Conservation (phyloP, 1,140 invertebrate species). For the Pissodes strobi region DNA sequence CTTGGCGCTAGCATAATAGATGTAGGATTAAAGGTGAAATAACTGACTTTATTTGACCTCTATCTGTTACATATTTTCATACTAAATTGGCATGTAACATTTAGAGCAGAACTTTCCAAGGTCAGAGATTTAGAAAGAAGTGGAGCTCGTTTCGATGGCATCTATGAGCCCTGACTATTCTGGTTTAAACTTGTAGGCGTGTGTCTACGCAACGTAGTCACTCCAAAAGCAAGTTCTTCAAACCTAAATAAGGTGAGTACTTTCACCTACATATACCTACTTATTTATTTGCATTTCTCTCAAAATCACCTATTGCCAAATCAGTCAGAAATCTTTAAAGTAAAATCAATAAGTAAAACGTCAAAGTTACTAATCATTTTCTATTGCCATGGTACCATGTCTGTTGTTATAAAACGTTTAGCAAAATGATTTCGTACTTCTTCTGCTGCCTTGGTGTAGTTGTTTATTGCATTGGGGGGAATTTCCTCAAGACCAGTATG, state of each 20-base stretch:
- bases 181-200: slow-evolving; percentile 20
- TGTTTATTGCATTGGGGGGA: slow-evolving; percentile 2
- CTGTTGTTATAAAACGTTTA: slow-evolving; percentile 2
- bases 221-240: slow-evolving; percentile 18
- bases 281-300: slow-evolving; percentile 11
- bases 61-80: too few species aligned
- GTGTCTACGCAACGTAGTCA: slow-evolving; percentile 9
- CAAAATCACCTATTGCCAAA: too few species aligned
- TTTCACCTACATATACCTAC: slow-evolving; percentile 4
- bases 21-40: too few species aligned
- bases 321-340: background rate
- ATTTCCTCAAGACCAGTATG: too few species aligned
- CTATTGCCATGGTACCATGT: slow-evolving; percentile 10
- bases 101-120: slow-evolving; percentile 1
- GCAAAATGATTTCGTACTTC: slow-evolving; percentile 6
- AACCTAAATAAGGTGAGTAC: too few species aligned
- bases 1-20: too few species aligned
- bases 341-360: background rate
- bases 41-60: too few species aligned
- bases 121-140: background rate
- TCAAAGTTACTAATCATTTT: slow-evolving; percentile 20
- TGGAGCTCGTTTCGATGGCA: slow-evolving; percentile 4
- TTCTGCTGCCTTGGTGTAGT: slow-evolving; percentile 18
- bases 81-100: too few species aligned
- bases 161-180: slow-evolving; percentile 10